phyloP scores from a whole-genome alignment of 2,888 invertebrate genomes.

The Acrocyrtus sp. region DNA sequence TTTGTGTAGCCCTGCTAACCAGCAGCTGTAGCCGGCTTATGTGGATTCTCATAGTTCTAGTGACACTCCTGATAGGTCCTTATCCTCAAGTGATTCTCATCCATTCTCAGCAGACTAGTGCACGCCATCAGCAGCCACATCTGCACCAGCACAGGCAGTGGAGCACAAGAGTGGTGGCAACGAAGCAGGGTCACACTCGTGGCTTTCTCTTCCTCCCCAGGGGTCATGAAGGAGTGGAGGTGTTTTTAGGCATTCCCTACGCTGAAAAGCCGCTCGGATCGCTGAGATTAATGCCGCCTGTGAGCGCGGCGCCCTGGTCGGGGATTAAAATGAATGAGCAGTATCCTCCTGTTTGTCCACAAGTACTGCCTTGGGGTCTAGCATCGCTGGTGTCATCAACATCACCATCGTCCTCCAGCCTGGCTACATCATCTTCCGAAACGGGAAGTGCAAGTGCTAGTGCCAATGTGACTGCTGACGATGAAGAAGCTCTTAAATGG shows the following conservation, averaged over 20 bases:
- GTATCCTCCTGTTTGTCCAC: slow-evolving; percentile 93
- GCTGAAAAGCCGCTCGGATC: slow-evolving; percentile 91
- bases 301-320: slow-evolving; percentile 91
- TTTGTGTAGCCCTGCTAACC: slow-evolving; percentile 25
- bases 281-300: slow-evolving; percentile 95
- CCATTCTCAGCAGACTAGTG: slow-evolving; percentile 20
- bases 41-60: slow-evolving; percentile 38
- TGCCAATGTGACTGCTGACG: slow-evolving; percentile 32
- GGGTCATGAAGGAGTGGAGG: slow-evolving; percentile 60
- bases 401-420: slow-evolving; percentile 70
- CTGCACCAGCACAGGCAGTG: slow-evolving; percentile 32
- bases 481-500: slow-evolving; percentile 75
- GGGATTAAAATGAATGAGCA: slow-evolving; percentile 88
- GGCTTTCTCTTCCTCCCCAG: slow-evolving; percentile 59
- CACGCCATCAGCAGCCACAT: slow-evolving; percentile 26
- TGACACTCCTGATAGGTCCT: slow-evolving; percentile 36
- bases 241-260: slow-evolving; percentile 77
- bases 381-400: slow-evolving; percentile 74
- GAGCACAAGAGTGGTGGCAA: slow-evolving; percentile 53
- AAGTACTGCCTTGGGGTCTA: slow-evolving; percentile 76
- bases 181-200: slow-evolving; percentile 56
- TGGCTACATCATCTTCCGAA: not conserved
- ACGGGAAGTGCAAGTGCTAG: not conserved
- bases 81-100: slow-evolving; percentile 33
- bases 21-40: slow-evolving; percentile 22